Evolutionary conservation across 2,888 invertebrate genomes (phyloP).

Genomic region (Tetranychus piercei): DNA sequence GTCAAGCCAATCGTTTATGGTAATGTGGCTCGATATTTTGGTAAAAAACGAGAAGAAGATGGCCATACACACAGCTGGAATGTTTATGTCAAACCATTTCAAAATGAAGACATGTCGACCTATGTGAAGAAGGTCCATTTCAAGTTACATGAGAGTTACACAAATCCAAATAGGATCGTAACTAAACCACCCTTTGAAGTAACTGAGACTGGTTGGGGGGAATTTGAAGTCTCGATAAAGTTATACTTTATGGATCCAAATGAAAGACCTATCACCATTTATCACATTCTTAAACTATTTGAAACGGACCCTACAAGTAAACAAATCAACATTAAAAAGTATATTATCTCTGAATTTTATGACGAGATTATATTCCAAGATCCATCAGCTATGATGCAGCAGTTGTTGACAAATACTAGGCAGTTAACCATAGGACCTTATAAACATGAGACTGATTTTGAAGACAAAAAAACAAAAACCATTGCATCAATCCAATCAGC

Average conservation of each 20-base stretch:
- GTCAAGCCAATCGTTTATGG: slow-evolving; percentile 59
- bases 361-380: slow-evolving; percentile 58
- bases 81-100: slow-evolving; percentile 80
- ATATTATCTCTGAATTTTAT: slow-evolving; percentile 74
- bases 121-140: slow-evolving; percentile 87
- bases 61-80: slow-evolving; percentile 99
- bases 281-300: slow-evolving; percentile 83
- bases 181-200: slow-evolving; percentile 91
- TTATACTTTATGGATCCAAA: slow-evolving; percentile 91
- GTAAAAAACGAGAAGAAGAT: slow-evolving; percentile 86
- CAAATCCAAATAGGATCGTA: slow-evolving; percentile 76
- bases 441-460: slow-evolving; percentile 76
- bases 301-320: slow-evolving; percentile 43
- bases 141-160: slow-evolving; percentile 90
- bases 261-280: slow-evolving; percentile 81
- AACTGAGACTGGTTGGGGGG: slow-evolving; percentile 97
- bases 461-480: slow-evolving; percentile 44
- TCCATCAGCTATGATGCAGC: slow-evolving; percentile 53
- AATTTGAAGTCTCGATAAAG: slow-evolving; percentile 94
- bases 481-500: slow-evolving; percentile 55
- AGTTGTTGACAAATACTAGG: slow-evolving; percentile 55
- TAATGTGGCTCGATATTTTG: slow-evolving; percentile 83
- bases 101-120: slow-evolving; percentile 61
- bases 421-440: slow-evolving; percentile 49
- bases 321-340: slow-evolving; percentile 38